phyloP scores from a whole-genome alignment of 2,797 vertebrate genomes.

The Gouania willdenowi region DNA sequence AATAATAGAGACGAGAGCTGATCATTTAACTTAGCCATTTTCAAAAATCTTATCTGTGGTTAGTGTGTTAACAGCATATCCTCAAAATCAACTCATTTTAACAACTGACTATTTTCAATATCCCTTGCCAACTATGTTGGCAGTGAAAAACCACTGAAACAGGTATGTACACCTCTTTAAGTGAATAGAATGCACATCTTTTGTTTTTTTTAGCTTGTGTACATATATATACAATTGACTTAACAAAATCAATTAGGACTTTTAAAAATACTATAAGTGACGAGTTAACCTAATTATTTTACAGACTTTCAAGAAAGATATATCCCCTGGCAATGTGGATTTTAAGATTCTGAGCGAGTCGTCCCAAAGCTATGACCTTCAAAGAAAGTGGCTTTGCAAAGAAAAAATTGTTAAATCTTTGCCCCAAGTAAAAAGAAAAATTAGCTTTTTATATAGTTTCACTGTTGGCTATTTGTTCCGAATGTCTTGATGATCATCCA shows the following conservation, averaged over 20 bases:
- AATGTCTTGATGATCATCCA: too few species aligned
- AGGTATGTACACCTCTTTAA: slow-evolving; percentile 17
- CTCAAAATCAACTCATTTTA: slow-evolving; percentile 23
- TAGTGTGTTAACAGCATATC: slow-evolving; percentile 33
- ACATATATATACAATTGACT: too few species aligned
- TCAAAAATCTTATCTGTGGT: slow-evolving; percentile 12
- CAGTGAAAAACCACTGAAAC: slow-evolving; percentile 1
- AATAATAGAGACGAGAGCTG: slow-evolving; percentile 40
- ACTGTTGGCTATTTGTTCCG: neutral
- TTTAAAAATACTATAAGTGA: neutral
- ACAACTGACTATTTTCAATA: too few species aligned
- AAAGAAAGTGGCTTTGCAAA: neutral
- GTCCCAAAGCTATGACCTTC: neutral
- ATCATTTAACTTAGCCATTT: slow-evolving; percentile 26
- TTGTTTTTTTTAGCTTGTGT: too few species aligned
- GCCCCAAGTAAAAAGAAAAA: neutral
- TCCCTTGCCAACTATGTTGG: slow-evolving; percentile 20
- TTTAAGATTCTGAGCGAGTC: slow-evolving; percentile 1
- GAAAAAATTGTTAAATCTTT: neutral
- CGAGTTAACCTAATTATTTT: too few species aligned
- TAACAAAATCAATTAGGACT: too few species aligned
- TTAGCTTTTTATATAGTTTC: neutral
- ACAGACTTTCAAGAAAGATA: neutral
- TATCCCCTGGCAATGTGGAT: neutral
- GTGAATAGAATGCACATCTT: slow-evolving; percentile 19